Conservation (phyloP, 2,888 invertebrate genomes). For the Helobdella robusta region DNA sequence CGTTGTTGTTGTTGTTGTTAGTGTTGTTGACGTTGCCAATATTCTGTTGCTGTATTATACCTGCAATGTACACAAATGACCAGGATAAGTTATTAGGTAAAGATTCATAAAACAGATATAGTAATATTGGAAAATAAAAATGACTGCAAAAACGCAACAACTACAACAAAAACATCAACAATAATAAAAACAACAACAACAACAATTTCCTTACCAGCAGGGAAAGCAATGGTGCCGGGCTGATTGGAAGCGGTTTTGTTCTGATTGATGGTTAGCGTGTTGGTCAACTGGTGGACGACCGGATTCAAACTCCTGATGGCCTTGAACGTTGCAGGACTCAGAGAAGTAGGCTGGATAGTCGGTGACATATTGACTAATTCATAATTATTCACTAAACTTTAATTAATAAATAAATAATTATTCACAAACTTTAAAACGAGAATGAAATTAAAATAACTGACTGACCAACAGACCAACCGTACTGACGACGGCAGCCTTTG, state of each 20-base stretch:
- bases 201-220: not conserved
- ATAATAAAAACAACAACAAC: not conserved
- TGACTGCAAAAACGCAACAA: not conserved
- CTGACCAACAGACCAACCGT: not conserved
- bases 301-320: slow-evolving; percentile 12
- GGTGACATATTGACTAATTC: too few relatives aligned
- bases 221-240: not conserved
- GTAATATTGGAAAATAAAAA: not conserved
- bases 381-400: too few relatives aligned
- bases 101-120: too few relatives aligned
- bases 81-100: too few relatives aligned
- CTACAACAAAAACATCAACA: not conserved
- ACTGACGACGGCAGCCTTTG: slow-evolving; percentile 3
- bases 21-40: too few relatives aligned
- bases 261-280: not conserved
- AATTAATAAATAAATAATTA: too few relatives aligned
- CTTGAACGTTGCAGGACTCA: slow-evolving; percentile 5
- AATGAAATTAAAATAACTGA: not conserved
- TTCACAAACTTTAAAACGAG: not conserved
- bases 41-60: too few relatives aligned
- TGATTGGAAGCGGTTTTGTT: slow-evolving; percentile 3
- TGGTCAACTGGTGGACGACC: not conserved
- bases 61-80: too few relatives aligned
- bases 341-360: not conserved
- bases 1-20: not conserved